Evolutionary conservation across 2,113 vertebrate genomes (phyloP), one percentile per base, ranked within the genome.

Genomic region (Rhinolophus ferrumequinum): DNA sequence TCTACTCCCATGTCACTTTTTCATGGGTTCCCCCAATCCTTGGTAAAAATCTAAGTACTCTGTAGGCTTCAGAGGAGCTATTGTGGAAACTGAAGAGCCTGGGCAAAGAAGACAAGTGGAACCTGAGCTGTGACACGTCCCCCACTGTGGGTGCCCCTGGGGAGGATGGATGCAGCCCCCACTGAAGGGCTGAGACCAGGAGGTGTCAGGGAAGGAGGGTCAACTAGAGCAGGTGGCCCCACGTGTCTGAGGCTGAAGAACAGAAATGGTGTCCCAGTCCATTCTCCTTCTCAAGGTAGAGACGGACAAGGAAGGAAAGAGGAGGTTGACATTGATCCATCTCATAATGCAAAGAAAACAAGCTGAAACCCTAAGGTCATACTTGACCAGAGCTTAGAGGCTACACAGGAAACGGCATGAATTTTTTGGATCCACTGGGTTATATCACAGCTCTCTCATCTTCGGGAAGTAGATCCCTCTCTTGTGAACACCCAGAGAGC

Each of bases 351-450:
- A 72, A 13, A 67, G 38, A 67, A n/a, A 76, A 38, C 1, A 83
- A 18, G 14, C 47, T 9, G 5, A 9, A 41, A 28, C 15, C 2
- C 5, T 1, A 1, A 22, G 15, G 0, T 62, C 16, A 50, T 22
- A 26, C 35, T 75, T 26, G n/a, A 5, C 52, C 69, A 67, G 33
- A 18, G 30, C 19, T 2, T 1, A 75, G 30, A 54, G 22, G 11
- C 24, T 56, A 28, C 38, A 54, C 1, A 21, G 64, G 75, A 69
- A 35, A 9, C 1, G 6, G 2, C 38, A 24, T n/a, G 21, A 56
- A 58, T 38, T 60, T 13, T 38, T 22, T 7, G 24, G 76, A 60
- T n/a, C 21, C 33, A 18, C n/a, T 52, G 41, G 38, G 8, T 19
- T 72, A 58, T 16, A 26, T 6, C 30, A 3, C 35, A 7, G 58